A percentile compares a stretch with the other conserved stretches of the same genome.
Evolutionary conservation across 2,113 vertebrate genomes (phyloP).

Genomic region (Eclectus roratus): DNA sequence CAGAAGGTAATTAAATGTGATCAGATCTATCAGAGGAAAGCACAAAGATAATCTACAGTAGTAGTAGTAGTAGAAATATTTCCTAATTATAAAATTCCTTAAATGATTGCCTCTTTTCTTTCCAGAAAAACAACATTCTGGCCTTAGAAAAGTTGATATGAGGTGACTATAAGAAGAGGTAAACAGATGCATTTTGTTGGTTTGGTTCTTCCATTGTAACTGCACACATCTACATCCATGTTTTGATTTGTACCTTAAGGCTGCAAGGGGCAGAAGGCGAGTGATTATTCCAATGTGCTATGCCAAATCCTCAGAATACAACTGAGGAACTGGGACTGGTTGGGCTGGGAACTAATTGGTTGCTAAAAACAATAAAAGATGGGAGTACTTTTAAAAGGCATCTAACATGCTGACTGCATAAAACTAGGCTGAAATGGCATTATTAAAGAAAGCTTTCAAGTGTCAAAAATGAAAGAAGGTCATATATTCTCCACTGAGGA

Average conservation of each 20-base stretch:
- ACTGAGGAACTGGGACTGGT: neutral
- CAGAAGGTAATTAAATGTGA: neutral
- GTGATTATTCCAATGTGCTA: neutral
- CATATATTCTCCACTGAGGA: neutral
- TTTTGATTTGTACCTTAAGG: neutral
- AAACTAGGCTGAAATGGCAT: neutral
- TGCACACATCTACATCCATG: neutral
- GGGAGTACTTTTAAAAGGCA: neutral
- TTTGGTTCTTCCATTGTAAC: neutral
- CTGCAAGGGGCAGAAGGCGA: neutral
- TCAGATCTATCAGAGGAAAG: neutral
- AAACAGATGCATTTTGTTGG: neutral
- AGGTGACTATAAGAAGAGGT: neutral
- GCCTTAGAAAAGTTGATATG: neutral
- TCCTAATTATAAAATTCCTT: neutral
- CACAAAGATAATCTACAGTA: neutral
- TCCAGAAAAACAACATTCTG: neutral
- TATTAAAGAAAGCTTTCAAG: slow-evolving; percentile 3
- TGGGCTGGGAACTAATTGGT: neutral
- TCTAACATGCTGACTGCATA: neutral
- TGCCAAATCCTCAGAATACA: neutral
- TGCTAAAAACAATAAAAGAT: neutral
- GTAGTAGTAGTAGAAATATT: neutral
- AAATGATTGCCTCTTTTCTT: neutral
- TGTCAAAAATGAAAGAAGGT: slow-evolving; percentile 9